These are phyloP conservation scores for Crotalus adamanteus DNA, from an alignment of 2,797 vertebrate genomes.

Conservation along the genomic window DNA sequence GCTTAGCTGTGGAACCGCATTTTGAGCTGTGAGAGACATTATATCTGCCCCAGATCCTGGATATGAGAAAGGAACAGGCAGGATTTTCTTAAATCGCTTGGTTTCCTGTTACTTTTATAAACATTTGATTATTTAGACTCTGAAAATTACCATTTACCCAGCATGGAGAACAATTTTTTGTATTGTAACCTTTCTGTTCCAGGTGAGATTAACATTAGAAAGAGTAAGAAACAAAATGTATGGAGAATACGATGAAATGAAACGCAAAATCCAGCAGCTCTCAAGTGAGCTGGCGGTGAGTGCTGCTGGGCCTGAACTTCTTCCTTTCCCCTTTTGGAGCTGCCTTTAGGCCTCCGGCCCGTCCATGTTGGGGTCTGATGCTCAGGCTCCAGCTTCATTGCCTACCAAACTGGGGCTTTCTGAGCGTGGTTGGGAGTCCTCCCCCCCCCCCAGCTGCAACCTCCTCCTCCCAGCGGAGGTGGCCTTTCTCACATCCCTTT, in stretches of 20 bases:
- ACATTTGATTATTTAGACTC: background rate
- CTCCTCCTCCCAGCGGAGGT: background rate
- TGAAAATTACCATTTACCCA: background rate
- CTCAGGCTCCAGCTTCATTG: background rate
- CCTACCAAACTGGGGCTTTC: background rate
- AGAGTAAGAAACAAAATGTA: slow-evolving; percentile 94
- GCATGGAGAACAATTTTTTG: background rate
- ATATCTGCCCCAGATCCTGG: background rate
- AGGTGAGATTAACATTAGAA: slow-evolving; percentile 97
- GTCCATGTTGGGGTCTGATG: background rate
- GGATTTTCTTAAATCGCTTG: background rate
- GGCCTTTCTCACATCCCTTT: background rate
- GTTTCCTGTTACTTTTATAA: background rate
- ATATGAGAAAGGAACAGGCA: background rate
- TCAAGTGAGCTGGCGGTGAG: slow-evolving; percentile 88
- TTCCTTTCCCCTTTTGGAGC: background rate
- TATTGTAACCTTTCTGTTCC: slow-evolving; percentile 10
- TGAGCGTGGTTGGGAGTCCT: background rate
- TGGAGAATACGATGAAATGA: slow-evolving; percentile 95
- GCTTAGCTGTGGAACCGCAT: background rate
- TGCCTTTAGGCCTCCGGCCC: background rate
- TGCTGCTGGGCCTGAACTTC: background rate
- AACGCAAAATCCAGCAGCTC: slow-evolving; percentile 88
- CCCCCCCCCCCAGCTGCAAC: background rate
- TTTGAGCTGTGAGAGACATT: background rate